phyloP scores from a whole-genome alignment of 2,797 vertebrate species.

The Rhinoraja longicauda region DNA sequence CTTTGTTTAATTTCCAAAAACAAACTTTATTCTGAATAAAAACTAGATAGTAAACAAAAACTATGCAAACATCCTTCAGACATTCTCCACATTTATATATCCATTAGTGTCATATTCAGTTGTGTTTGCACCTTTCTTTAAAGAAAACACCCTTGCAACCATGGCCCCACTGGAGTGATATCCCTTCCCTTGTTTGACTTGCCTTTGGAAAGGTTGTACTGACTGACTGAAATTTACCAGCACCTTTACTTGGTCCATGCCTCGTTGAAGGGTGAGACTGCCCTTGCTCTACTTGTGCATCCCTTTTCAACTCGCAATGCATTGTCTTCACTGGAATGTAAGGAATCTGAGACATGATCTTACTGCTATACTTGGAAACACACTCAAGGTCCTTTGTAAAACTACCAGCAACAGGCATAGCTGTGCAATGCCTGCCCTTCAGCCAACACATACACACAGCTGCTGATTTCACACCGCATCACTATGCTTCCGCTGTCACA shows the following conservation, averaged over 20 bases:
- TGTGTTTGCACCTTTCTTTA: too few species aligned
- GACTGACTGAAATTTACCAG: background rate
- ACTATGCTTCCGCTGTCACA: background rate
- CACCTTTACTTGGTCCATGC: background rate
- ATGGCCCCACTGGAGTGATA: too few species aligned
- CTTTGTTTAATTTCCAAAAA: too few species aligned
- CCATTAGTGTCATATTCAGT: too few species aligned
- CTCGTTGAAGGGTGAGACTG: background rate
- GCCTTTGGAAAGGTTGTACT: background rate
- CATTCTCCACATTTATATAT: too few species aligned
- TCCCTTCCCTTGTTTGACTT: background rate
- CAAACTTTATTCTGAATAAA: too few species aligned
- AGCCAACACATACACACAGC: background rate
- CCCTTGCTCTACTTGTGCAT: background rate
- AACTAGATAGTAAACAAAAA: too few species aligned
- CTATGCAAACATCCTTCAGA: too few species aligned
- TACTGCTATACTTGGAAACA: conserved; percentile 2
- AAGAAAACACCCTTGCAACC: too few species aligned
- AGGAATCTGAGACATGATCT: background rate
- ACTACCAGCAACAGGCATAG: background rate
- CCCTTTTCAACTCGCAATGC: background rate
- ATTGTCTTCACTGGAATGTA: background rate
- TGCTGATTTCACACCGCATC: background rate
- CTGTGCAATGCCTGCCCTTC: background rate
- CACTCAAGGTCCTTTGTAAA: conserved; percentile 7